Conservation (phyloP, 2,888 invertebrate genomes). For the Polydesmus complanatus region DNA sequence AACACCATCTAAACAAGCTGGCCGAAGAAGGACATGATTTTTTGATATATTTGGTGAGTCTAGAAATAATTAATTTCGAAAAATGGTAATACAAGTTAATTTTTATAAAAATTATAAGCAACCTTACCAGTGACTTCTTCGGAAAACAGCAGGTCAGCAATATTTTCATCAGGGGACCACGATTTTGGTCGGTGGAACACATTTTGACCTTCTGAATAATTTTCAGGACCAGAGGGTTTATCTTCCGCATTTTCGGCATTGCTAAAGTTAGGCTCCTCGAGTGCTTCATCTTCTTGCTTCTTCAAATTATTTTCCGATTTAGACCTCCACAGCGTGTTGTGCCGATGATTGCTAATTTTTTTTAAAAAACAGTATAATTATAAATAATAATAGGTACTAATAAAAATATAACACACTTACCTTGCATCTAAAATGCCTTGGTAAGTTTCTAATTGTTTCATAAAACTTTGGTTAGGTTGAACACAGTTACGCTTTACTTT, state of each 20-base stretch:
- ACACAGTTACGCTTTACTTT: constrained; percentile 83
- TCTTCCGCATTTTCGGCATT: background rate
- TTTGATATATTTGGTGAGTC: background rate
- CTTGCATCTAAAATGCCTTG: constrained; percentile 84
- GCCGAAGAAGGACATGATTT: constrained; percentile 49
- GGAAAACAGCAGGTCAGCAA: constrained; percentile 42
- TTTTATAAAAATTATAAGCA: background rate
- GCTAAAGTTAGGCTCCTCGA: background rate
- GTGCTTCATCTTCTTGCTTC: constrained; percentile 16
- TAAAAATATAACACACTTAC: constrained; percentile 22
- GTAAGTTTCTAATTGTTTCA: constrained; percentile 86
- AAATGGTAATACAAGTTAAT: background rate
- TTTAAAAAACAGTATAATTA: constrained; percentile 1
- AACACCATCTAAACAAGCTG: constrained; percentile 65
- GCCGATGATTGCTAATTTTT: constrained; percentile 68
- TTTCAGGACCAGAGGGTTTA: constrained; percentile 16
- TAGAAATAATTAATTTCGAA: background rate
- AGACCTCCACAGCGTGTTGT: constrained; percentile 69
- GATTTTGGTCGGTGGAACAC: constrained; percentile 47
- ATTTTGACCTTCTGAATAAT: constrained; percentile 16
- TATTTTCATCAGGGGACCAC: constrained; percentile 55
- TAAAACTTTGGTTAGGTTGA: constrained; percentile 89
- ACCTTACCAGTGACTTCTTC: constrained; percentile 5
- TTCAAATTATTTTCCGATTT: constrained; percentile 59
- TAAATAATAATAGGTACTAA: background rate